Conservation (phyloP, 2,113 vertebrate genomes). For the Crocuta crocuta region DNA sequence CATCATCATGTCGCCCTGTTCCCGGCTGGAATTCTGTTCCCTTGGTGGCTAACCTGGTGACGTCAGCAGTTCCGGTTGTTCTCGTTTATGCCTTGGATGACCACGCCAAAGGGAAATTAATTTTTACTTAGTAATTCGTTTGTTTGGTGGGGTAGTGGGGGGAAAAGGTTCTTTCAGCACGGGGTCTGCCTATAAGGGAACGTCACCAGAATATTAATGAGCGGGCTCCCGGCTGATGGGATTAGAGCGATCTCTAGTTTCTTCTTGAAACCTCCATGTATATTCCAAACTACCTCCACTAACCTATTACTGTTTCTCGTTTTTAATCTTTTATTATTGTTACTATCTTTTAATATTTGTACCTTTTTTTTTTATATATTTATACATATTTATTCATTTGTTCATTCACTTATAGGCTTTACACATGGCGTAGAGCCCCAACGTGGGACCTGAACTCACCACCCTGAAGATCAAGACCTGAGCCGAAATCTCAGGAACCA, state of each 20-base stretch:
- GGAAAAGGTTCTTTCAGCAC: not conserved
- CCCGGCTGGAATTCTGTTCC: too few species aligned
- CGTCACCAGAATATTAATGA: not conserved
- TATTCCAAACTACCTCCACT: not conserved
- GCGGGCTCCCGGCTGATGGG: not conserved
- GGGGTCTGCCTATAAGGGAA: not conserved
- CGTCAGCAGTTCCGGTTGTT: not conserved
- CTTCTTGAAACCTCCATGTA: not conserved
- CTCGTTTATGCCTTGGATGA: not conserved
- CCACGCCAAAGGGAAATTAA: not conserved
- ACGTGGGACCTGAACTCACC: too few species aligned
- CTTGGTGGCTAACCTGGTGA: not conserved
- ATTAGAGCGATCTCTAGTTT: not conserved
- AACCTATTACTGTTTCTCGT: too few species aligned
- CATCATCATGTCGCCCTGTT: fast-evolving
- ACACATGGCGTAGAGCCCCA: too few species aligned
- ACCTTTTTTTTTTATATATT: too few species aligned
- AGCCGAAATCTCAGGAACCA: too few species aligned
- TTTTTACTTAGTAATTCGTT: not conserved
- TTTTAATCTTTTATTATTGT: too few species aligned
- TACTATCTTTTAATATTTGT: too few species aligned
- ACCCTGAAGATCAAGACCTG: too few species aligned
- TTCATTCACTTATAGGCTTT: too few species aligned
- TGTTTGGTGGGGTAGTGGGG: not conserved
- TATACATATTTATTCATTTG: too few species aligned